These are phyloP conservation scores for Scyliorhinus canicula DNA, from an alignment of 2,797 vertebrate species.

Conservation along the genomic window DNA sequence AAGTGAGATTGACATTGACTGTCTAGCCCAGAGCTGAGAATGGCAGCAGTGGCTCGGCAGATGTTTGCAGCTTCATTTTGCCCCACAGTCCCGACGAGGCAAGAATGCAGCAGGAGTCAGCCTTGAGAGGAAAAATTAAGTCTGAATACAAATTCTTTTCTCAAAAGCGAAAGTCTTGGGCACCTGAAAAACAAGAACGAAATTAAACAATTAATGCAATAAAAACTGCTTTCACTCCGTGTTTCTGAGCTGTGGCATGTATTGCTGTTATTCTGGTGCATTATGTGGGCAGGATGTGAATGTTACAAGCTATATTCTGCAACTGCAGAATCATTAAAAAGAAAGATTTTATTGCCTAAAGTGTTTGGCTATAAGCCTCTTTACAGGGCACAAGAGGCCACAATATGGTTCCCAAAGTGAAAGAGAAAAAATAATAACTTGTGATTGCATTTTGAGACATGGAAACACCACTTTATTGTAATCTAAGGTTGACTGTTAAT, in stretches of 20 bases:
- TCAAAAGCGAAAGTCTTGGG: background rate
- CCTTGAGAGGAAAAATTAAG: background rate
- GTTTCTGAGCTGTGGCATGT: background rate
- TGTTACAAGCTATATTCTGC: background rate
- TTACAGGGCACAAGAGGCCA: background rate
- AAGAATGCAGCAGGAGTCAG: background rate
- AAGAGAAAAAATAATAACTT: background rate
- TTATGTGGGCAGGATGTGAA: background rate
- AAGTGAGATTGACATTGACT: background rate
- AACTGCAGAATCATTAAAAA: background rate
- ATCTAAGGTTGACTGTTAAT: background rate
- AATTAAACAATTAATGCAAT: background rate
- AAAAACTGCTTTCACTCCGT: background rate
- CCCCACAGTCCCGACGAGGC: background rate
- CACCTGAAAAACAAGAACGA: background rate
- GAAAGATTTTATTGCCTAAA: background rate
- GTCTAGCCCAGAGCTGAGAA: background rate
- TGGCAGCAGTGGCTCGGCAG: background rate
- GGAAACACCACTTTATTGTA: background rate
- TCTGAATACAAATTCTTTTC: background rate
- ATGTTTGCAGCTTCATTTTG: background rate
- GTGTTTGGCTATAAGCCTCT: background rate
- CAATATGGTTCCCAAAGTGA: background rate
- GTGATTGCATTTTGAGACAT: background rate
- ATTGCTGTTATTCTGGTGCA: background rate